Evolutionary conservation across 2,797 vertebrate species (phyloP), one percentile per base, ranked within the genome.

Genomic region (Remorina albescens): DNA sequence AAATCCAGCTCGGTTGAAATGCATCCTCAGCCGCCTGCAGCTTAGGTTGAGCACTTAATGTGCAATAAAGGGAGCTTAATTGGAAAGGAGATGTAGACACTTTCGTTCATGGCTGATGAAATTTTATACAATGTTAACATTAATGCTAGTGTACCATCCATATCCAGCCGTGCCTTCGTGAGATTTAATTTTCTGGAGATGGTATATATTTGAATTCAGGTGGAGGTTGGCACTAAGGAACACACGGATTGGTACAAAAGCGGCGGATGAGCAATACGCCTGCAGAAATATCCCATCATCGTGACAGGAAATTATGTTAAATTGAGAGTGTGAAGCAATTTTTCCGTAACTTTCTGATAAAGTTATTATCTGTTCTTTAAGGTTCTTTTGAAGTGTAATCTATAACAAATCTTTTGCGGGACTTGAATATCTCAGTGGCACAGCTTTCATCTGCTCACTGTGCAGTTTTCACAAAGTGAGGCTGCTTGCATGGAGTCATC

Each of bases 111-210:
- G 53, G 74, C 74, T 80, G 78, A 82, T 86, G 83, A 85, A 78
- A 84, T 82, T 89, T 88, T 83, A 80, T 78, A 86, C 85, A 88
- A 86, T 82, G 82, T 85, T 86, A 85, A 86, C 84, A 88, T 88
- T 88, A 87, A 92, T 87, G 76, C 86, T 78, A 85, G 82, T 78
- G 79, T 81, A 74, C 81, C 80, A 85, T 78, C 78, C 82, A 75
- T 74, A 86, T 82, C 78, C 80, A 80, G 66, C 26, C 82, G 10
- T 57, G 86, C 87, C 81, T 68, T 47, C 6, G 7, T 28, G 39
- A 78, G 81, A 91, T 91, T 90, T 84, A 66, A 88, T 89, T 89
- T 89, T 74, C 87, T 71, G 47, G 28, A 54, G 53, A 73, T 75
- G 68, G 83, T 67, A 32, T 76, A 37, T 76, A 53, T 88, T 83